Evolutionary conservation across 2,113 vertebrate species (phyloP), one percentile per base, ranked within the genome.

Genomic region (Lichenostomus cassidix): DNA sequence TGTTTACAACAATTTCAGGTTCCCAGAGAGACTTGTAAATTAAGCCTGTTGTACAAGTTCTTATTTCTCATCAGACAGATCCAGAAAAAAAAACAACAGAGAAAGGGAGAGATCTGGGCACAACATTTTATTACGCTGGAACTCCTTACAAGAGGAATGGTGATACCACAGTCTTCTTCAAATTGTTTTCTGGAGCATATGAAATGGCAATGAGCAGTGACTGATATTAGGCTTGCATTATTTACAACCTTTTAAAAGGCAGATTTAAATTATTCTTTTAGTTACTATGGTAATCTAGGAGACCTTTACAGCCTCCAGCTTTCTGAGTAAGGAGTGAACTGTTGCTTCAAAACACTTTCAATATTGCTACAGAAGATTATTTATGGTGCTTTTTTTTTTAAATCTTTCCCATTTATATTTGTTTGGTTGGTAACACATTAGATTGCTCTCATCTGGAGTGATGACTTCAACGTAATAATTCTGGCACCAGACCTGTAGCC

Each of bases 251-350:
- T 87, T 94, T 90, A 92, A 93, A 84, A 96, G 94, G 73, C 89
- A 89, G 80, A 88, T 83, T 95, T 89, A 92, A 95, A 94, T 94
- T 88, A 93, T 96, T 96, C 92, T 87, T 93, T 94, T 94, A 95
- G 96, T 96, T 95, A 96, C 96, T 96, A 96, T 96, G 93, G 93
- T 90, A 97, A 97, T 96, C 83, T 52, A 58, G 64, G 73, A 96
- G 94, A 97, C 92, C 88, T 96, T 88, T 93, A 41, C 85, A 96
- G 92, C 94, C 85, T 92, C 64, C 86, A 96, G 93, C 79, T 97
- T 93, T 93, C 83, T 87, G 85, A 92, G 69, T 78, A 90, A 90
- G 90, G 56, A 94, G 83, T 74, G 59, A 95, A 92, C 88, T 90
- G 90, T 93, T 97, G 85, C 85, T 93, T 95, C 90, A 90, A 93